These are phyloP conservation scores for Epinephelus lanceolatus DNA, from an alignment of 2,113 vertebrate genomes.

Conservation along the genomic window DNA sequence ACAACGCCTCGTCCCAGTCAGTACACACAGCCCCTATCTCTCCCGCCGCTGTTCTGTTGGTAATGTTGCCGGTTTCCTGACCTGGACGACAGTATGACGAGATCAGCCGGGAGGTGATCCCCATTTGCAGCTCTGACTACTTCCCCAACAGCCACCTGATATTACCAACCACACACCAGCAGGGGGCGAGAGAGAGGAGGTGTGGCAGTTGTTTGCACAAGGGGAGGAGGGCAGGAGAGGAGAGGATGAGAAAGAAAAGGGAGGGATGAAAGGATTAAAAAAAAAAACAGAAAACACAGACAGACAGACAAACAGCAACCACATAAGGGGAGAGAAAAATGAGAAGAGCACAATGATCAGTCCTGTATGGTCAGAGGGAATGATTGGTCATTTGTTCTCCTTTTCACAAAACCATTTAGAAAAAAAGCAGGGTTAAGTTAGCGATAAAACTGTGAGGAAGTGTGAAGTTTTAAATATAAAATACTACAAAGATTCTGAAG, in stretches of 20 bases:
- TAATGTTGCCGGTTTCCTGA: slow-evolving; percentile 87
- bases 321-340: slow-evolving; percentile 82
- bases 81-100: slow-evolving; percentile 99
- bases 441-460: neutral
- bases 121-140: slow-evolving; percentile 98
- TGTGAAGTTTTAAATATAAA: neutral
- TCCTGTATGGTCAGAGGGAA: slow-evolving; percentile 78
- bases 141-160: slow-evolving; percentile 97
- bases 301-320: slow-evolving; percentile 55
- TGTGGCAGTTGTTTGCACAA: slow-evolving; percentile 71
- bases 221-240: slow-evolving; percentile 41
- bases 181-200: slow-evolving; percentile 84
- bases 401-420: slow-evolving; percentile 90
- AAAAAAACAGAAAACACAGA: slow-evolving; percentile 23
- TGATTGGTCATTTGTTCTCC: slow-evolving; percentile 68
- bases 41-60: slow-evolving; percentile 82
- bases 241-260: slow-evolving; percentile 36
- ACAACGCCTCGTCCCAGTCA: slow-evolving; percentile 8
- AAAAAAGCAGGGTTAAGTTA: slow-evolving; percentile 45
- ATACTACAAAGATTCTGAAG: neutral
- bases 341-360: slow-evolving; percentile 85
- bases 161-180: slow-evolving; percentile 88
- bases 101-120: slow-evolving; percentile 98
- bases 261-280: slow-evolving; percentile 35
- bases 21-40: slow-evolving; percentile 60